Evolutionary conservation across 1,140 invertebrate genomes (phyloP), one percentile per base, ranked within the genome.

Genomic region (Oscheius sp.): DNA sequence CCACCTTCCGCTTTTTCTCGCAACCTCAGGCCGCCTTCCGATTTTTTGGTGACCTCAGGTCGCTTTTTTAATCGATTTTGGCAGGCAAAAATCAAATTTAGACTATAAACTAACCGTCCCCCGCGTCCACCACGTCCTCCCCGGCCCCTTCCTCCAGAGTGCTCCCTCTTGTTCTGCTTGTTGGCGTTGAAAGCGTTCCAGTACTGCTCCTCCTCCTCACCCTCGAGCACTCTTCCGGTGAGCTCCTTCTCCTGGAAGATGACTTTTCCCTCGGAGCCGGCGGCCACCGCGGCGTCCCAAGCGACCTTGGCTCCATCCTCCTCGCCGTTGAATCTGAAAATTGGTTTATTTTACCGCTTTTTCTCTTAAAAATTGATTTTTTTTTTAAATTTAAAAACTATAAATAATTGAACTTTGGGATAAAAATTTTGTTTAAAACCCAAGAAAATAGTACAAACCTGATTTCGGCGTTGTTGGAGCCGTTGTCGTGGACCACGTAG

Each of bases 301-400:
- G 90, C 82, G 67, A 87, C 85, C 68, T 89, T 88, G 1, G 91
- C 92, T 29, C 87, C 82, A 80, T 91, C 90, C 76, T 89, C 89
- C 10, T 88, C 84, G 23, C 92, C 85, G 52, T 91, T 87, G 13
- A 92, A 86, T 82, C 89, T 90, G 10, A 78, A 93, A 87, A 84
- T 88, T 93, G 1, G 89, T 90, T 26, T n/a, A 88, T 87, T 2
- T 86, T 82, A 23, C 89, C 85, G 31, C 89, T 89, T 42, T 85
- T 87, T 49, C 93, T 88, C 62, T 90, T 86, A 10, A 93, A 82
- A 42, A 92, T 87, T 10, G 90, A 88, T 45, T 91, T 90, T 79
- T 88, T 90, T 35, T 90, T 90, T 71, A 90, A 86, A 61, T 85
- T 84, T 42, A 10, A 23, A 42, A 45, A 18, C 1, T 10, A 15